Conservation (phyloP, 2,888 invertebrate species). For the Abrostola triplasia region DNA sequence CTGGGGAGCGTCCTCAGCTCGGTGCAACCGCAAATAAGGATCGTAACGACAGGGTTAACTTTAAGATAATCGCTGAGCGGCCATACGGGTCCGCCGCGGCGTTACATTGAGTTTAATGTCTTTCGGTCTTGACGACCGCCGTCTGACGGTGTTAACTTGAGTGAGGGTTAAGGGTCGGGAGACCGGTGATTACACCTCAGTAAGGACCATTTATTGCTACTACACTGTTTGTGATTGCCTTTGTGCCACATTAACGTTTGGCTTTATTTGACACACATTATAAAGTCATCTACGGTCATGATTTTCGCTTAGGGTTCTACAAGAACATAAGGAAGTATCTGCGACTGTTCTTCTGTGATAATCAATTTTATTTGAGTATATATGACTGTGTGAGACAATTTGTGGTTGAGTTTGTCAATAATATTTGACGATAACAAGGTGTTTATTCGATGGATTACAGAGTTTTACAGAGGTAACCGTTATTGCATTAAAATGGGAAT, state of each 20-base stretch:
- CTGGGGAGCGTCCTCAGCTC: constrained; percentile 62
- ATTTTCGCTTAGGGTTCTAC: constrained; percentile 1
- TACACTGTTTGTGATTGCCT: constrained; percentile 71
- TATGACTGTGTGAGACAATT: not conserved
- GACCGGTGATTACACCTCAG: constrained; percentile 69
- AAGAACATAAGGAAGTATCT: too few relatives aligned
- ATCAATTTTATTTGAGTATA: not conserved
- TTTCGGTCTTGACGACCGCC: constrained; percentile 73
- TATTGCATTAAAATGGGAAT: too few relatives aligned
- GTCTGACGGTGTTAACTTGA: constrained; percentile 68
- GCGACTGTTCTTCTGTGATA: too few relatives aligned
- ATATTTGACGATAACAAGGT: too few relatives aligned
- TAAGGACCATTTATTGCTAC: constrained; percentile 67
- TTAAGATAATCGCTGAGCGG: constrained; percentile 81
- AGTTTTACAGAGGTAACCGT: too few relatives aligned
- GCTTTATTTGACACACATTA: constrained; percentile 46
- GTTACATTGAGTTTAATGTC: constrained; percentile 80
- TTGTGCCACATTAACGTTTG: constrained; percentile 53
- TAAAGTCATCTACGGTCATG: constrained; percentile 44
- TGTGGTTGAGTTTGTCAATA: not conserved
- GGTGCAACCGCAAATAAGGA: constrained; percentile 80
- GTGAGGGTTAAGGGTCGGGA: constrained; percentile 68
- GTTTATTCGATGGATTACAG: too few relatives aligned
- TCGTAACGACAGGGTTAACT: constrained; percentile 83
- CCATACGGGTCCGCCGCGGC: constrained; percentile 69